These are phyloP conservation scores for Teleogryllus oceanicus DNA, from an alignment of 2,888 invertebrate species.

Conservation along the genomic window DNA sequence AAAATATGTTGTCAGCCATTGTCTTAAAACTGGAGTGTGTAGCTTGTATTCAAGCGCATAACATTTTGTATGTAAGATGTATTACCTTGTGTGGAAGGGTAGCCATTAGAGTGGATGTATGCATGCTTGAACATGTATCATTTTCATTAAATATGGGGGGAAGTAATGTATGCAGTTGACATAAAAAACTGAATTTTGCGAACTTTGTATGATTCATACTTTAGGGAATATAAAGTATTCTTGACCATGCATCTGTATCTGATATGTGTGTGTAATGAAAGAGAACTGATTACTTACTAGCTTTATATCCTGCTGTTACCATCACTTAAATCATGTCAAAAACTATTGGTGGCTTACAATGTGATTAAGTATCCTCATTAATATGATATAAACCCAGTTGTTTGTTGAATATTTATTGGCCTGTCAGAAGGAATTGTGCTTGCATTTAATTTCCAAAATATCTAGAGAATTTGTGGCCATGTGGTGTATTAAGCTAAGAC, in stretches of 20 bases:
- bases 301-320: conserved; percentile 9
- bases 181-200: neutral
- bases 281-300: conserved; percentile 11
- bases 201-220: neutral
- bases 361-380: neutral
- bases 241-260: conserved; percentile 9
- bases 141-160: conserved; percentile 10
- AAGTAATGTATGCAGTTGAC: neutral
- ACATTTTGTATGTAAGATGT: neutral
- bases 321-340: neutral
- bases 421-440: conserved; percentile 11
- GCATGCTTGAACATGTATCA: neutral
- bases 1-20: neutral
- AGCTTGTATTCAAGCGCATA: conserved; percentile 11
- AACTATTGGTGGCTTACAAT: neutral
- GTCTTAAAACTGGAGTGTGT: neutral
- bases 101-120: neutral
- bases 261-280: conserved; percentile 3
- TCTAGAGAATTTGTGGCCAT: neutral
- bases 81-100: neutral
- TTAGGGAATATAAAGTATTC: neutral
- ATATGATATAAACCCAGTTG: conserved; percentile 9
- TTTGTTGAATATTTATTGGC: conserved; percentile 11
- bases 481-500: conserved; percentile 11
- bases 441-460: neutral